Evolutionary conservation across 2,797 vertebrate genomes (phyloP).

Genomic region (Sebastes steindachneri): DNA sequence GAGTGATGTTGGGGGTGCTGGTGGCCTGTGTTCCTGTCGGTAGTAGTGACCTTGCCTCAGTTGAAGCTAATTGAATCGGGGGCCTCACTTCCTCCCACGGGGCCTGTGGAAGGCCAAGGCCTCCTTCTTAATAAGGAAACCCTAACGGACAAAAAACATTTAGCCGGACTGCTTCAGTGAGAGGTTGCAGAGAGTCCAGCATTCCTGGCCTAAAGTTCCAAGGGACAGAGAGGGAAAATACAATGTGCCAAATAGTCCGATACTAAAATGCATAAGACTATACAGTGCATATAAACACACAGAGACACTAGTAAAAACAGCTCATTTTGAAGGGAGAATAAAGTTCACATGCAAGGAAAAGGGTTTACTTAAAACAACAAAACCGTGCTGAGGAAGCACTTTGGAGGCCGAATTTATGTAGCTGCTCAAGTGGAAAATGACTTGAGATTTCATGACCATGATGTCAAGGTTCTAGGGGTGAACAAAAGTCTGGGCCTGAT

Average conservation of each 20-base stretch:
- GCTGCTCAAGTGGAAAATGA: slow-evolving; percentile 26
- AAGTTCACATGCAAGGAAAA: slow-evolving; percentile 1
- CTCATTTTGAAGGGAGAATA: background rate
- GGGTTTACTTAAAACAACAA: slow-evolving; percentile 40
- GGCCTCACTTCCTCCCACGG: slow-evolving; percentile 68
- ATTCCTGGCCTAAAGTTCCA: slow-evolving; percentile 10
- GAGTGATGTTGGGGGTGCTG: slow-evolving; percentile 15
- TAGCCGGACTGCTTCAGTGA: slow-evolving; percentile 23
- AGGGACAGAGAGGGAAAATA: background rate
- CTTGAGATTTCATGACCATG: slow-evolving; percentile 17
- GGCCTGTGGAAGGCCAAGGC: slow-evolving; percentile 39
- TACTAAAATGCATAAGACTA: background rate
- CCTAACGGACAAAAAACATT: slow-evolving; percentile 46
- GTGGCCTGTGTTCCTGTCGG: slow-evolving; percentile 53
- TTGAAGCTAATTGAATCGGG: slow-evolving; percentile 64
- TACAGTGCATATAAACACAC: background rate
- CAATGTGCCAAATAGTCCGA: background rate
- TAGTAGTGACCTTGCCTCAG: slow-evolving; percentile 68
- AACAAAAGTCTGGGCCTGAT: slow-evolving; percentile 59
- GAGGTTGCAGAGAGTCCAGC: slow-evolving; percentile 41
- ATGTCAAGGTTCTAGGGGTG: slow-evolving; percentile 35
- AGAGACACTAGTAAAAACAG: too few relatives aligned
- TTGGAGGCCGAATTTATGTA: slow-evolving; percentile 45
- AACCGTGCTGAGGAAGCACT: slow-evolving; percentile 19
- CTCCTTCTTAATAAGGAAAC: slow-evolving; percentile 57